Base-by-base conservation (phyloP, 2,888 invertebrate genomes). In the Melieria crassipennis region DNA sequence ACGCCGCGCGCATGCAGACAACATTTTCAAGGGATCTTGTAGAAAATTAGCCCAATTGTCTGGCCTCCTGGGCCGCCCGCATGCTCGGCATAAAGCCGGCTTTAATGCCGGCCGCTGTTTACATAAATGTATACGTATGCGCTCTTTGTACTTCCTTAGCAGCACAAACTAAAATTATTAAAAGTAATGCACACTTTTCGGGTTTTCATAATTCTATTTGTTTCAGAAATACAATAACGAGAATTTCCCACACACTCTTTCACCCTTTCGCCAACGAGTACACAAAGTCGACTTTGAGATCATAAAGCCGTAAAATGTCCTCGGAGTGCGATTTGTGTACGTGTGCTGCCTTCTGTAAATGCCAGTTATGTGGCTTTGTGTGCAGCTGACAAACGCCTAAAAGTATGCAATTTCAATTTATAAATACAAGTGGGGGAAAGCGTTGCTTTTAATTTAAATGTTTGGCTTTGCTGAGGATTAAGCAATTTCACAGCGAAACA, bases 21-120 rank as follows among this genome's bases (percentile, higher is more conserved):
- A 70, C 65, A 65, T 65, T 58, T 70, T 13, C 61, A 65, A 65
- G 13, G 52, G 52, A 50, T 43, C 7, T 16, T 50, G 64, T 52
- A 64, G 50, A 48, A 52, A 52, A 50, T 64, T 63, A 48, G 47
- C 63, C 48, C 30, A 48, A 63, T 63, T 63, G 48, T 47, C n/a
- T 5, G 46, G 30, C 30, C 30, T 30, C 30, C 30, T 30, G 30
- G 1, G 16, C 16, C 16, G 16, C 16, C 16, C 16, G 16, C 16
- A 16, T 1, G 16, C 30, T 30, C 30, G 30, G 30, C 30, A 2
- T 2, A 30, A 30, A 30, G 30, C 3, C 2, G 30, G 30, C 30
- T 30, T 30, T 30, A 30, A 30, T 30, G 30, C 30, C 30, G 3
- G 3, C 30, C 30, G 50, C 3, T 10, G 50, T 3, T 7, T 50